Evolutionary conservation across 1,140 invertebrate species (phyloP).

Genomic region (Eulimnadia texana): DNA sequence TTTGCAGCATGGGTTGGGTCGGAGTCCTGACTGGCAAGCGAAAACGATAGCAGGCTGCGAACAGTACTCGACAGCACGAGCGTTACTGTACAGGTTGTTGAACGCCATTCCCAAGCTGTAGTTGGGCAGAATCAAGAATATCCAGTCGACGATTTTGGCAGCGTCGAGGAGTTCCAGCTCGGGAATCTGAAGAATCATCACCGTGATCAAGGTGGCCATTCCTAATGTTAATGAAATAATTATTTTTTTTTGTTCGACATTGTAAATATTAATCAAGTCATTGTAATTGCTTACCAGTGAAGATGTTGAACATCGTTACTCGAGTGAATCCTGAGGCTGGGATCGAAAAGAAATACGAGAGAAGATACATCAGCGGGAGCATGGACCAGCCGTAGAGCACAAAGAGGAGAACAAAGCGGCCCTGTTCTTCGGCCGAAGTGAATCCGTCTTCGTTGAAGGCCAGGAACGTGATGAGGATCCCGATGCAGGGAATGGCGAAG

Average conservation of each 20-base stretch:
- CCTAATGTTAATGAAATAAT: too few relatives aligned
- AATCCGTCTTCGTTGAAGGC: constrained; percentile 32
- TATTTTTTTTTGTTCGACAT: too few relatives aligned
- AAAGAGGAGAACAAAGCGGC: constrained; percentile 30
- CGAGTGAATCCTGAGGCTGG: constrained; percentile 55
- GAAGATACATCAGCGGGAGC: constrained; percentile 42
- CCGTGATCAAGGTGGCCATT: constrained; percentile 45
- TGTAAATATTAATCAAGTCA: too few relatives aligned
- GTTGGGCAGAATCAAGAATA: constrained; percentile 52
- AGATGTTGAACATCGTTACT: constrained; percentile 48
- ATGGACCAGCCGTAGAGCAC: constrained; percentile 28
- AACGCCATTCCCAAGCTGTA: constrained; percentile 49
- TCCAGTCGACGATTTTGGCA: constrained; percentile 41
- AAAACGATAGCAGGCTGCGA: constrained; percentile 15
- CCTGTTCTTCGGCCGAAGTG: constrained; percentile 19
- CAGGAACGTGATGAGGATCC: constrained; percentile 32
- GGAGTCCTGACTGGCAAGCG: constrained; percentile 17
- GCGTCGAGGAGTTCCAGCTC: constrained; percentile 38
- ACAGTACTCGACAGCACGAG: constrained; percentile 24
- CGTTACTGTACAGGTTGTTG: constrained; percentile 37
- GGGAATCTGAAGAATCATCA: constrained; percentile 44
- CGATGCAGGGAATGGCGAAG: constrained; percentile 38
- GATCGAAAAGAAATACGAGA: constrained; percentile 41
- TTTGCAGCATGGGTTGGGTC: constrained; percentile 27
- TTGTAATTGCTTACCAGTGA: constrained; percentile 41